Conservation (phyloP, 2,797 vertebrate genomes). For the Euthynnus affinis region DNA sequence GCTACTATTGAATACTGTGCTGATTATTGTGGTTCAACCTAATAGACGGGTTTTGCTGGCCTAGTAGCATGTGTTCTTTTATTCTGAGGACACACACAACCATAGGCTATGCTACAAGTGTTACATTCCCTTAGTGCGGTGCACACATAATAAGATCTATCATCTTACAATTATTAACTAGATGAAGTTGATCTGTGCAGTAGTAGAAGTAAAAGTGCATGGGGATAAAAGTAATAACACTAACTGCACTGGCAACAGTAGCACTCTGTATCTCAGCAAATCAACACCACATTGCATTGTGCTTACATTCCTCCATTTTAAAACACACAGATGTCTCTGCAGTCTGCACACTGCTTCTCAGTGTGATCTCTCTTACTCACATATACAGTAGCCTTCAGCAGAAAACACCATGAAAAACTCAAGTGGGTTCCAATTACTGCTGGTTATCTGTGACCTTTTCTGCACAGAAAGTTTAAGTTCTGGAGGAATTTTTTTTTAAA, state of each 20-base stretch:
- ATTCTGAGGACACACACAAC: conserved; percentile 20
- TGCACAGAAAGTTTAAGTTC: conserved; percentile 37
- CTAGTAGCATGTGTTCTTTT: conserved; percentile 26
- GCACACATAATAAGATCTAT: conserved; percentile 42
- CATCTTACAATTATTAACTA: conserved; percentile 21
- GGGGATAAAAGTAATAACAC: neutral
- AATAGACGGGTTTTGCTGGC: conserved; percentile 36
- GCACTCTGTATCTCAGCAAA: conserved; percentile 14
- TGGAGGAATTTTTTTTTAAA: conserved; percentile 36
- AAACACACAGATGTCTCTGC: conserved; percentile 27
- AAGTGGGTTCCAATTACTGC: conserved; percentile 38
- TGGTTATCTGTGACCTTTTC: conserved; percentile 44
- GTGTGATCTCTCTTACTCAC: conserved; percentile 20
- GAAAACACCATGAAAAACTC: conserved; percentile 36
- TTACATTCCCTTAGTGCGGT: conserved; percentile 47
- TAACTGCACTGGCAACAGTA: neutral
- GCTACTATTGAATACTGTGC: neutral
- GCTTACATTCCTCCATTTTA: conserved; percentile 38
- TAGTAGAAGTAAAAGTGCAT: neutral
- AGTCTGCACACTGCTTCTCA: conserved; percentile 4
- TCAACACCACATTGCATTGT: conserved; percentile 12
- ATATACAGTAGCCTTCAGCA: conserved; percentile 40
- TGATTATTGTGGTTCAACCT: conserved; percentile 31
- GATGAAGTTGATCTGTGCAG: conserved; percentile 2
- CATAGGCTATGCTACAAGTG: conserved; percentile 25